A percentile compares a stretch with the other conserved stretches of the same genome.
Evolutionary conservation across 2,888 invertebrate species (phyloP).

Genomic region (Dasysyrphus albostriatus): DNA sequence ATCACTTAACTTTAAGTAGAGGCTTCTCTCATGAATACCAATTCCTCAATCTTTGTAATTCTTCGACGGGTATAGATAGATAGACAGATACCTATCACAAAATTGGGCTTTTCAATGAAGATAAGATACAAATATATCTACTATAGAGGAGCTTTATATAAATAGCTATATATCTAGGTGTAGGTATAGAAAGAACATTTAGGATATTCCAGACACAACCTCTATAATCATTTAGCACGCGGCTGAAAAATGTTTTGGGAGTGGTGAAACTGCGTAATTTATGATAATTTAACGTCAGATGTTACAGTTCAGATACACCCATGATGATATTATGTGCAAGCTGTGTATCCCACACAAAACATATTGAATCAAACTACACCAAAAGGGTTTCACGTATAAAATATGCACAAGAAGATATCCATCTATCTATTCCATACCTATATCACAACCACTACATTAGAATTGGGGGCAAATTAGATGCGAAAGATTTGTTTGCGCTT

Average conservation of each 20-base stretch:
- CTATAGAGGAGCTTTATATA: background rate
- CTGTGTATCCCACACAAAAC: slow-evolving; percentile 75
- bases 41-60: slow-evolving; percentile 35
- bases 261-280: slow-evolving; percentile 78
- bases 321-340: slow-evolving; percentile 45
- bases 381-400: slow-evolving; percentile 79
- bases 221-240: slow-evolving; percentile 45
- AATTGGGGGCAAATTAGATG: slow-evolving; percentile 41
- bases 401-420: slow-evolving; percentile 58
- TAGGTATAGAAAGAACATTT: slow-evolving; percentile 19
- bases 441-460: slow-evolving; percentile 4
- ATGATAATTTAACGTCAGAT: slow-evolving; percentile 82
- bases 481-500: slow-evolving; percentile 43
- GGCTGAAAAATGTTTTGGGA: slow-evolving; percentile 50
- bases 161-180: background rate
- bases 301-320: slow-evolving; percentile 79
- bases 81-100: slow-evolving; percentile 11
- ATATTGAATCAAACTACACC: slow-evolving; percentile 81
- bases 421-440: background rate
- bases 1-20: slow-evolving; percentile 46
- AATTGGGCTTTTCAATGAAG: slow-evolving; percentile 25
- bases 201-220: slow-evolving; percentile 42
- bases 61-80: slow-evolving; percentile 13
- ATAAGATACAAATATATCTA: slow-evolving; percentile 11
- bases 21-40: slow-evolving; percentile 34